These are phyloP conservation scores for Sorex araneus DNA, from an alignment of 2,113 vertebrate species.

Conservation along the genomic window DNA sequence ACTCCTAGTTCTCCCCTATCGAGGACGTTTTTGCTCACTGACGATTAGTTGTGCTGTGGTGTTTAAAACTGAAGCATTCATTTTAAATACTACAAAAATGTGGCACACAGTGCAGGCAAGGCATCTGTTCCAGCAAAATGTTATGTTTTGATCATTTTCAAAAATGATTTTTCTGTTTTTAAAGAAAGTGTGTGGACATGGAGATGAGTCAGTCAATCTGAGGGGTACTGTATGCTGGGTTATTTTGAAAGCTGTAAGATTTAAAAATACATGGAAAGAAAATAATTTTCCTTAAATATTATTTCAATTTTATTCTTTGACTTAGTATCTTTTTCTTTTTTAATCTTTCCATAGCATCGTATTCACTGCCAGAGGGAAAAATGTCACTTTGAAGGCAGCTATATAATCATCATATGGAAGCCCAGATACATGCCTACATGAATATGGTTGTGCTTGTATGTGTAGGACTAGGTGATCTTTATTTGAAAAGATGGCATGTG, in stretches of 20 bases:
- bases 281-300: conserved; percentile 89
- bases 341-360: conserved; percentile 83
- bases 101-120: conserved; percentile 87
- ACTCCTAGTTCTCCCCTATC: background rate
- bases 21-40: conserved; percentile 77
- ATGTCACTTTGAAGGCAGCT: conserved; percentile 79
- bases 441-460: background rate
- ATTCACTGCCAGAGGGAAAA: conserved; percentile 76
- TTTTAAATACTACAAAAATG: conserved; percentile 89
- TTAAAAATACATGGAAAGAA: conserved; percentile 88
- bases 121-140: conserved; percentile 89
- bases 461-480: background rate
- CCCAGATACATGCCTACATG: conserved; percentile 76
- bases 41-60: conserved; percentile 84
- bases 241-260: conserved; percentile 88
- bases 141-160: conserved; percentile 88
- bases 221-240: conserved; percentile 85
- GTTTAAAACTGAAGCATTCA: conserved; percentile 85
- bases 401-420: conserved; percentile 71
- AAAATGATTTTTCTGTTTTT: conserved; percentile 88
- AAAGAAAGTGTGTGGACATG: conserved; percentile 89
- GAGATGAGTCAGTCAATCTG: conserved; percentile 87
- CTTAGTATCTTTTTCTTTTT: conserved; percentile 87
- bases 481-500: background rate
- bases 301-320: conserved; percentile 86